These are phyloP conservation scores for Anagrus nilaparvatae DNA, from an alignment of 1,140 invertebrate genomes.

Conservation along the genomic window DNA sequence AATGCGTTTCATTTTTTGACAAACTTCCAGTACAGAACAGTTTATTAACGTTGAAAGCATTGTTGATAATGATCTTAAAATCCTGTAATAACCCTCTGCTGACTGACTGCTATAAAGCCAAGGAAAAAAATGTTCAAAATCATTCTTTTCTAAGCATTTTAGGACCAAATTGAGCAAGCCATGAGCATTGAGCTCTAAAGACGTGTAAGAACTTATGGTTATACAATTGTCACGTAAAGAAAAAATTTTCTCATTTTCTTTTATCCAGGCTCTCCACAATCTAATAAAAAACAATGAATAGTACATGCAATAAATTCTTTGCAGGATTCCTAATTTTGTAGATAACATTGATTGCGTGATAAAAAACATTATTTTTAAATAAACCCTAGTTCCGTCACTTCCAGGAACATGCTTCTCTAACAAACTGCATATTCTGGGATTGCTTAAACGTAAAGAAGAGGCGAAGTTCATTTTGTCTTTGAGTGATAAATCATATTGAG, in stretches of 20 bases:
- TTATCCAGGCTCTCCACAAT: slow-evolving; percentile 1
- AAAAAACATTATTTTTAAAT: not conserved
- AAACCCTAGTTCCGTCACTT: not conserved
- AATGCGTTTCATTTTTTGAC: not conserved
- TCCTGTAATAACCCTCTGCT: not conserved
- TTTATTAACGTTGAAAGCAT: not conserved
- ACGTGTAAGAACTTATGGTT: slow-evolving; percentile 1
- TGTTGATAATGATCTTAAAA: not conserved
- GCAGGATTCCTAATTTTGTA: not conserved
- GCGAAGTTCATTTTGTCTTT: slow-evolving; percentile 16
- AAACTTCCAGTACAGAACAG: slow-evolving; percentile 1
- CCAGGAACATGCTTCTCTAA: not conserved
- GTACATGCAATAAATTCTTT: slow-evolving; percentile 1
- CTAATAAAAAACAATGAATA: slow-evolving; percentile 3
- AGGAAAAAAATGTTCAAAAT: not conserved
- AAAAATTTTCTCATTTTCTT: not conserved
- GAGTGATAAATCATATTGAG: slow-evolving; percentile 10
- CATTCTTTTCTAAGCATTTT: not conserved
- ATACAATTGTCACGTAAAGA: not conserved
- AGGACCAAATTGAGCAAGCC: not conserved
- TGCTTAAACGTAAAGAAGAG: not conserved
- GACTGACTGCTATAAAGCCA: not conserved
- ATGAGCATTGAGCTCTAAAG: slow-evolving; percentile 2
- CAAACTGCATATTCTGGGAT: not conserved
- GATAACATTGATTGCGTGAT: not conserved